phyloP scores from a whole-genome alignment of 2,797 vertebrate species.

The Meriones psammophilus region DNA sequence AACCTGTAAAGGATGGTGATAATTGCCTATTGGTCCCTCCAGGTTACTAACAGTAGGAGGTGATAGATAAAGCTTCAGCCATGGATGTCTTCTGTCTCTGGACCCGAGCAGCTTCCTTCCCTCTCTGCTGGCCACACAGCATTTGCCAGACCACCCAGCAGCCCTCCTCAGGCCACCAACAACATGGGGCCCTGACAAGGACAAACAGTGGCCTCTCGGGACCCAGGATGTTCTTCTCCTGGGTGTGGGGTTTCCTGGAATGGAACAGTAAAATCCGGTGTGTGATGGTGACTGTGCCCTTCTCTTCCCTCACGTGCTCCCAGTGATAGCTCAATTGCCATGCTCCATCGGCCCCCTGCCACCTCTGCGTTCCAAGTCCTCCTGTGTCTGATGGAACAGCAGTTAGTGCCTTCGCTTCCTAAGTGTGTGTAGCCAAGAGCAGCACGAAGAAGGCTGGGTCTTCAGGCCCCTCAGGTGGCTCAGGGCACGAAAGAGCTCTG shows the following conservation, averaged over 20 bases:
- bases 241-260: background rate
- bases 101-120: background rate
- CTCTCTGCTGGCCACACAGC: background rate
- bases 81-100: background rate
- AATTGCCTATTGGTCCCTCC: background rate
- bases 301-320: too few species aligned
- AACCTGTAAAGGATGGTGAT: background rate
- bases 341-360: conserved; percentile 79
- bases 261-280: background rate
- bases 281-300: background rate
- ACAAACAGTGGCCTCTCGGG: background rate
- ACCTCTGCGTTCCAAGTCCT: conserved; percentile 81
- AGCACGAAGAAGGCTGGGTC: background rate
- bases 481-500: background rate
- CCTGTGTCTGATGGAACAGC: conserved; percentile 72
- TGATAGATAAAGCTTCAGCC: background rate
- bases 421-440: too few species aligned
- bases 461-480: background rate
- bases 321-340: background rate
- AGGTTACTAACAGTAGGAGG: background rate
- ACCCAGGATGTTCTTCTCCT: background rate
- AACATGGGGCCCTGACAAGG: background rate
- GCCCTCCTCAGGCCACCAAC: background rate
- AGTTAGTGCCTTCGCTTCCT: background rate
- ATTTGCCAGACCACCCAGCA: background rate